A percentile compares a stretch with the other conserved stretches of the same genome.
These are phyloP conservation scores for Nerophis lumbriciformis DNA, from an alignment of 2,113 vertebrate genomes.

Conservation along the genomic window DNA sequence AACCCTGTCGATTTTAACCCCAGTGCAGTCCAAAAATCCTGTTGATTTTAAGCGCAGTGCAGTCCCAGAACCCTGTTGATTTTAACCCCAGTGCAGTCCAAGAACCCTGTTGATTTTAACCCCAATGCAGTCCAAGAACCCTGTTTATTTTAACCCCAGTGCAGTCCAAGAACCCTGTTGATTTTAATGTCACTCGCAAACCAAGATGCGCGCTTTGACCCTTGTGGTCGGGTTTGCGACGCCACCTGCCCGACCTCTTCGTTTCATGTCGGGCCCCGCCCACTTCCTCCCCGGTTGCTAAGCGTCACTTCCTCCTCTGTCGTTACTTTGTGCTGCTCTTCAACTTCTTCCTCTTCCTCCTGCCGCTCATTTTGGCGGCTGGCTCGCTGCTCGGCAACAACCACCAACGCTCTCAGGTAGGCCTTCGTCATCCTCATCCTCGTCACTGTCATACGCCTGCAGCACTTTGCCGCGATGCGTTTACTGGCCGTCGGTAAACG, in stretches of 20 bases:
- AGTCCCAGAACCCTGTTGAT: too few species aligned
- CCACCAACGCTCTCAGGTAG: slow-evolving; percentile 53
- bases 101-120: too few species aligned
- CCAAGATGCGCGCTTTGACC: neutral
- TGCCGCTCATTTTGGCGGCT: slow-evolving; percentile 41
- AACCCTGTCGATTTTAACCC: too few species aligned
- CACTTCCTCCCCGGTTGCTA: neutral
- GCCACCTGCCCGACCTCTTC: neutral
- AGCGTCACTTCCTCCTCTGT: neutral
- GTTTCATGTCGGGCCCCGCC: neutral
- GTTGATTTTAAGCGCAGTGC: too few species aligned
- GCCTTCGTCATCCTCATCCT: slow-evolving; percentile 16
- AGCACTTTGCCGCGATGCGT: neutral
- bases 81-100: too few species aligned
- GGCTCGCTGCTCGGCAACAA: neutral
- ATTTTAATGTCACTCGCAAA: neutral
- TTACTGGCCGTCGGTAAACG: neutral
- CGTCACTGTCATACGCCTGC: neutral
- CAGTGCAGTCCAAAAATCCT: too few species aligned
- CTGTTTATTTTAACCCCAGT: too few species aligned
- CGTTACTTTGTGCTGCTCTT: neutral
- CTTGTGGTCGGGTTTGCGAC: neutral
- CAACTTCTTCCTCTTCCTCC: neutral
- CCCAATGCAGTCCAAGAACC: too few species aligned
- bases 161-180: too few species aligned